phyloP scores from a whole-genome alignment of 2,797 vertebrate species.

The Neoniphon sammara region DNA sequence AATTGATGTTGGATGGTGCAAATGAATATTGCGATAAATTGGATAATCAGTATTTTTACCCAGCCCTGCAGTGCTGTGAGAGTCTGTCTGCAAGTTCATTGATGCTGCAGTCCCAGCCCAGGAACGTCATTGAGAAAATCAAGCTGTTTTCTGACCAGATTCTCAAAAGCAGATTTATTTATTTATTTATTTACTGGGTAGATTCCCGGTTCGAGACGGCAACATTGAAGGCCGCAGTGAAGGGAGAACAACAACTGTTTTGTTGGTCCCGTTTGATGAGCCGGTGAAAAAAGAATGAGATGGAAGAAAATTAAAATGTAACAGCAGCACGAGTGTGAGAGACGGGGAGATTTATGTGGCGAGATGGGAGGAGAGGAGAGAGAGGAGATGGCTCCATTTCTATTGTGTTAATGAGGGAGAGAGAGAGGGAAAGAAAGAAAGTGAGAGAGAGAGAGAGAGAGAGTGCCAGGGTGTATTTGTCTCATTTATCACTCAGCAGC shows the following conservation, averaged over 20 bases:
- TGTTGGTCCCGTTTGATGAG: neutral
- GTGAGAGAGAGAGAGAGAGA: conserved; percentile 37
- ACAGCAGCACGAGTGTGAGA: conserved; percentile 22
- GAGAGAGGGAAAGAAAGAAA: neutral
- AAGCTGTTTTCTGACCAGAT: conserved; percentile 14
- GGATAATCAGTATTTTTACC: too few relatives aligned
- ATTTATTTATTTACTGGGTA: neutral
- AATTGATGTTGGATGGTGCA: too few relatives aligned
- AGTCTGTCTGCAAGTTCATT: neutral
- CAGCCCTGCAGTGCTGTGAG: neutral
- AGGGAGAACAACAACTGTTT: too few relatives aligned
- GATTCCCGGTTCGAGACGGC: too few relatives aligned
- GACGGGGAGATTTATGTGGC: conserved; percentile 48
- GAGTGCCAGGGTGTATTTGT: conserved; percentile 65
- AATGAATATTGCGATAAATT: too few relatives aligned
- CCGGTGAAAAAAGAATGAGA: conserved; percentile 17
- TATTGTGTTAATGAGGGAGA: conserved; percentile 66
- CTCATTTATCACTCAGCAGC: conserved; percentile 78
- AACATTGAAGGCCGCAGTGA: neutral
- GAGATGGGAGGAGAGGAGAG: conserved; percentile 40
- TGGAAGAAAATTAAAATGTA: conserved; percentile 43
- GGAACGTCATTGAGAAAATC: neutral
- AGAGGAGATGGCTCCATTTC: conserved; percentile 66
- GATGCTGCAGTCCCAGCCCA: conserved; percentile 2
- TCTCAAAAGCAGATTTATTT: neutral